Evolutionary conservation across 2,797 vertebrate species (phyloP), one percentile per base, ranked within the genome.

Genomic region (Antennarius maculatus): DNA sequence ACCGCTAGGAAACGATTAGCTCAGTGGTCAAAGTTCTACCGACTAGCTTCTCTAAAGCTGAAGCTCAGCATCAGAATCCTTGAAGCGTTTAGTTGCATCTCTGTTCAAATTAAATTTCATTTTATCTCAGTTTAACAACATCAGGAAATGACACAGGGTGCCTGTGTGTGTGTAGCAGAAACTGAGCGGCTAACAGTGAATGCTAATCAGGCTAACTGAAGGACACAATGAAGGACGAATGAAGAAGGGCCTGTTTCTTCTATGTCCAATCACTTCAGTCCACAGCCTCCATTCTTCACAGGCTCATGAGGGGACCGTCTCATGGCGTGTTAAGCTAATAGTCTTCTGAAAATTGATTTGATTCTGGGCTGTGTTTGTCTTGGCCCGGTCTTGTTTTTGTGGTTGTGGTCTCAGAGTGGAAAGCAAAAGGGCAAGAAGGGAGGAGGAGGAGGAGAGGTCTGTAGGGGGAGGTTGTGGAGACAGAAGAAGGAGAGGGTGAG

Each of bases 321-420:
- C 88, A 84, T 74, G 55, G 63, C 12, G 52, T 66, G 88, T 83
- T 87, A 85, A 88, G 81, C 68, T 49, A 89, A 84, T 87, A 68
- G 83, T 79, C 68, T 79, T 88, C 74, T 75, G 52, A 73, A 79
- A 90, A 89, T 85, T 86, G 85, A 91, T 91, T 88, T 64, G 82
- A 90, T 89, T 88, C 79, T 81, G 76, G 71, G 63, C 68, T 52
- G 76, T 90, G 89, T 92, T 92, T 92, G 72, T 87, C 67, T 93
- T 93, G 92, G 92, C 88, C 2, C 1, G 27, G 57, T 47, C 29
- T 59, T 9, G 55, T 46, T 74, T 67, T 69, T 89, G 86, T 68
- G 81, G 87, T 87, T 87, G 86, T 85, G 86, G 88, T 80, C 83
- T 74, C 41, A 61, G 64, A 74, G 76, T 80, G 75, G 74, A 86